Conservation (phyloP, 2,888 invertebrate genomes). For the Lumbricus terrestris region DNA sequence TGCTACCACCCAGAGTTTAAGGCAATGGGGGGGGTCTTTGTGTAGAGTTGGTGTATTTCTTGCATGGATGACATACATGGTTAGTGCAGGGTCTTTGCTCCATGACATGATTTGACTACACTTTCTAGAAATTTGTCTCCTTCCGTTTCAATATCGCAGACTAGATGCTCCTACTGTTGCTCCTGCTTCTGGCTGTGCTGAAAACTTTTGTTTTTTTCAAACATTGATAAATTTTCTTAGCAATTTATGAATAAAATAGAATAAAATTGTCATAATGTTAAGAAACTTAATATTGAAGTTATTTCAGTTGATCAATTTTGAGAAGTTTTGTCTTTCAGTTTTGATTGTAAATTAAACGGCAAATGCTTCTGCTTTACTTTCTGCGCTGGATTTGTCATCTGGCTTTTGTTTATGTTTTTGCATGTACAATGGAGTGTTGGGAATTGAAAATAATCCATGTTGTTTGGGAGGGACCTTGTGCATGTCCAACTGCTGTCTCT, state of each 20-base stretch:
- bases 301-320: background rate
- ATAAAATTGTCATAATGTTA: background rate
- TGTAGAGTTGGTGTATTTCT: background rate
- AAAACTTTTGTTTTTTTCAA: background rate
- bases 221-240: background rate
- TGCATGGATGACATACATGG: background rate
- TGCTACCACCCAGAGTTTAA: background rate
- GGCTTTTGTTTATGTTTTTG: background rate
- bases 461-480: background rate
- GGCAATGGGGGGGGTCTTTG: background rate
- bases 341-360: background rate
- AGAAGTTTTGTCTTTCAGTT: background rate
- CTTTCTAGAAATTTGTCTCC: background rate
- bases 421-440: background rate
- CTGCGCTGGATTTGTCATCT: background rate
- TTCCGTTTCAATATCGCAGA: background rate
- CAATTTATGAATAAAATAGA: background rate
- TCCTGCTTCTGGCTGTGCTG: background rate
- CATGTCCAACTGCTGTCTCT: background rate
- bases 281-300: background rate
- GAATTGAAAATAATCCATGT: background rate
- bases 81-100: background rate
- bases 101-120: background rate
- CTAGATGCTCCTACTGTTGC: background rate
- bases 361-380: background rate